Evolutionary conservation across 2,113 vertebrate genomes (phyloP).

Genomic region (Chitala chitala): DNA sequence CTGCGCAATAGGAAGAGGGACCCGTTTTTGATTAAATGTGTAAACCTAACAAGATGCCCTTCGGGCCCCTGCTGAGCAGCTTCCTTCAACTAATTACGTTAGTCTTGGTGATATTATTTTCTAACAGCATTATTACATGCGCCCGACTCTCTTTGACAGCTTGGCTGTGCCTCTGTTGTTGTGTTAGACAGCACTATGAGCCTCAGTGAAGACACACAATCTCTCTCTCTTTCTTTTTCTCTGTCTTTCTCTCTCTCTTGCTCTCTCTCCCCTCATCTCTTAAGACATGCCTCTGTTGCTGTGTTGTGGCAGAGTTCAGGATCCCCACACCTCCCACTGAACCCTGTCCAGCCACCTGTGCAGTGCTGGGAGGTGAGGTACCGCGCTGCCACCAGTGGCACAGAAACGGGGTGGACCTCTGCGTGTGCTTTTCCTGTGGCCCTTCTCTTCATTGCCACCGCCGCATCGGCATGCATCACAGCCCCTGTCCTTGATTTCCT

Average conservation of each 20-base stretch:
- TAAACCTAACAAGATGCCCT: slow-evolving; percentile 8
- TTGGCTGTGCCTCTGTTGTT: slow-evolving; percentile 18
- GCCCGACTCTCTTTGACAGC: slow-evolving; percentile 26
- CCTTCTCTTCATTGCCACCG: not conserved
- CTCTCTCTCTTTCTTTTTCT: too few species aligned
- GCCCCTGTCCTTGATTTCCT: not conserved
- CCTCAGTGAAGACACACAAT: slow-evolving; percentile 1
- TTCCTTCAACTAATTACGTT: slow-evolving; percentile 31
- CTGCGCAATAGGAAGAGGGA: not conserved
- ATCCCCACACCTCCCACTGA: too few species aligned
- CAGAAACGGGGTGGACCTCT: not conserved
- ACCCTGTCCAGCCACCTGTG: too few species aligned
- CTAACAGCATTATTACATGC: slow-evolving; percentile 16
- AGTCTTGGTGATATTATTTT: slow-evolving; percentile 24
- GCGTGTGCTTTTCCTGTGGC: not conserved
- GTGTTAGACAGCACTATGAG: not conserved
- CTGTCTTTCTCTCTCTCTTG: too few species aligned
- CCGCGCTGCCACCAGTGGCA: too few species aligned
- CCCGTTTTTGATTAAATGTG: not conserved
- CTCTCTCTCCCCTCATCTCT: too few species aligned
- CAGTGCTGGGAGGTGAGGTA: too few species aligned
- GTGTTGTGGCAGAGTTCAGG: too few species aligned
- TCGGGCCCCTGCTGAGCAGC: slow-evolving; percentile 15
- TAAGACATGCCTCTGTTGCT: too few species aligned
- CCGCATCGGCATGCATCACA: not conserved